Base-by-base conservation (phyloP, 2,797 vertebrate species). In the Bryconaethiops microstoma region DNA sequence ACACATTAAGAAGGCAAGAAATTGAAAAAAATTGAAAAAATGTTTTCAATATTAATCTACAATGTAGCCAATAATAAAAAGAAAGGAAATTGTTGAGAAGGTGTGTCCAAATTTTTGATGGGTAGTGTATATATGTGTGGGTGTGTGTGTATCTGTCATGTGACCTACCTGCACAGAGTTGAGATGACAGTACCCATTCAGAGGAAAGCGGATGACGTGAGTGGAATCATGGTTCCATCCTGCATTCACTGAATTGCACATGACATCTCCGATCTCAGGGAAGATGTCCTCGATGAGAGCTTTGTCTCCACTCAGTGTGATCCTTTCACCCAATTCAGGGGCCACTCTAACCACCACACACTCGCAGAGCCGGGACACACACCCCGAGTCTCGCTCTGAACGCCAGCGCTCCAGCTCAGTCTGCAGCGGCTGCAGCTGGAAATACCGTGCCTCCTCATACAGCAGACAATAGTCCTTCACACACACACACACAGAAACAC, bases 381-480 rank as follows among this genome's bases (percentile, higher is more conserved):
- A 89, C 39, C 90, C 87, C 0, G 87, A 87, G 83, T 98, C 95
- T 78, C 91, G 93, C 88, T 97, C 95, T 52, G 95, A 94, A 86
- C 93, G 95, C 98, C 97, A 98, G 85, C 92, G 92, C 82, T 97
- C 95, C 91, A 99, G 94, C 90, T 96, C 96, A 9, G 93, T 90
- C 83, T 96, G 93, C 92, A 99, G 94, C 40, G 96, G 95, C 86
- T 94, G 94, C 83, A 99, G 95, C 90, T 99, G 96, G 90, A 98
- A 99, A 87, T 97, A 99, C 45, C 92, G 92, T 45, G 97, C 97
- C 91, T 99, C 98, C 93, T 99, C 98, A 68, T 96, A 97, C 87
- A 99, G 90, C 90, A 97, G 92, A 72, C 94, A 95, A 86, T 96
- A 99, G 88, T 99, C 98, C 98, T 99, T 88, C 50, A 79, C 25